Base-by-base conservation (phyloP, 2,888 invertebrate genomes). In the Sepiola atlantica region DNA sequence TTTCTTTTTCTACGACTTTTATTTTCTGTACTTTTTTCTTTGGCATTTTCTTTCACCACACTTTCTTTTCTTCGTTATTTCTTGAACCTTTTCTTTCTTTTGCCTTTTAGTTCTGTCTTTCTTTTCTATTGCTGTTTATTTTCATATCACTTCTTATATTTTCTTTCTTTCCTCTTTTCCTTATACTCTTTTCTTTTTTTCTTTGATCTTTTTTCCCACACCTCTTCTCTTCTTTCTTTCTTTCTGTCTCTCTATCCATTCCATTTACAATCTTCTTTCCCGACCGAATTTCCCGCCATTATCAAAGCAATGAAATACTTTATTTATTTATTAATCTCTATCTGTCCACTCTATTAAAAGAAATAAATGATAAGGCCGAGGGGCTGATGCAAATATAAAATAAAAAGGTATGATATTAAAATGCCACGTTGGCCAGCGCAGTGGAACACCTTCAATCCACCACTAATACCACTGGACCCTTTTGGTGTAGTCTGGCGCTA, bases 271-370 rank as follows among this genome's bases (percentile, higher is more conserved):
- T 45, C 45, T 45, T 45, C n/a, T 77, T 77, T n/a, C 32, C 77
- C 14, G 32, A 77, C 14, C n/a, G n/a, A 18, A 32, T 32, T n/a
- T 77, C 77, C 77, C n/a, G n/a, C 77, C 16, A 77, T 77, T 77
- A 77, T 77, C 77, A 77, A 77, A n/a, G n/a, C 77, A 77, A 77
- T 77, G 77, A 77, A 77, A 45, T 45, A 45, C 45, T 77, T 77
- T n/a, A n/a, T 77, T n/a, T 77, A 77, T 77, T 77, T 77, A 77
- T 77, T 32, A 77, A 77, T 77, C 77, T 77, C n/a, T 77, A 77
- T 77, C 77, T 77, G 77, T n/a, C 3, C 77, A 77, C 21, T 77
- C 77, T 77, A 77, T 77, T 77, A 32, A 77, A 77, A 32, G 77
- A 77, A 77, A 32, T 77, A 77, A 77, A 77, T 77, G 77, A 77